Evolutionary conservation across 2,113 vertebrate species (phyloP), one percentile per base, ranked within the genome.

Genomic region (Ciconia maguari): DNA sequence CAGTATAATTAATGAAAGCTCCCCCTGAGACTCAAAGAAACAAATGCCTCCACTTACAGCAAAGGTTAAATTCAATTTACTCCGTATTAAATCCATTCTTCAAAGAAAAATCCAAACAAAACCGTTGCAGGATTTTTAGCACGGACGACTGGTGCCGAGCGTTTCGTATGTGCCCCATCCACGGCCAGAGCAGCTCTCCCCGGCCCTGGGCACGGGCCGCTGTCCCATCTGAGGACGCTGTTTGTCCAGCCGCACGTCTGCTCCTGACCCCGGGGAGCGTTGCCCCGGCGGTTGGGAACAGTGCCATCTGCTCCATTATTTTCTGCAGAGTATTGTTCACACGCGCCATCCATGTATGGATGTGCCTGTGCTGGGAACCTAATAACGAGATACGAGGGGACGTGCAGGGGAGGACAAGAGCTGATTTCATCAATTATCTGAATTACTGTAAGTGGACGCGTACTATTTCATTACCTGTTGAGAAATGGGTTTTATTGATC

Each of bases 21-120:
- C 38, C 88, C 61, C 80, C 72, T 16, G 80, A 58, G 83, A 26
- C 60, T 62, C 25, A 41, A n/a, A 36, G 83, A 85, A 92, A 84
- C 78, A 90, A 94, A 74, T 21, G 55, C 51, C 48, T 78, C 55
- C 91, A 13, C 82, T 95, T 96, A 24, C 74, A 89, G 72, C 80
- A 64, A 64, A 75, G 64, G 15, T 54, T 86, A n/a, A 58, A 87
- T 61, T 82, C 69, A 14, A 76, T 84, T 96, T 82, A 2, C 34
- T 95, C 60, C 24, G 0, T 27, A 48, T 88, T 66, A 55, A 91
- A 92, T 21, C 51, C 55, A 75, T 82, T 42, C 74, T 83, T 95
- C 61, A 71, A 60, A 55, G 60, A 8, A 38, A 62, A 41, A 46
- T 8, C 64, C 70, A 16, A 13, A 24, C 13, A 13, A 18, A 54